Percentiles rank a stretch among this genome's conserved stretches.
Conservation (phyloP, 2,888 invertebrate genomes). For the Cephonodes hylas region DNA sequence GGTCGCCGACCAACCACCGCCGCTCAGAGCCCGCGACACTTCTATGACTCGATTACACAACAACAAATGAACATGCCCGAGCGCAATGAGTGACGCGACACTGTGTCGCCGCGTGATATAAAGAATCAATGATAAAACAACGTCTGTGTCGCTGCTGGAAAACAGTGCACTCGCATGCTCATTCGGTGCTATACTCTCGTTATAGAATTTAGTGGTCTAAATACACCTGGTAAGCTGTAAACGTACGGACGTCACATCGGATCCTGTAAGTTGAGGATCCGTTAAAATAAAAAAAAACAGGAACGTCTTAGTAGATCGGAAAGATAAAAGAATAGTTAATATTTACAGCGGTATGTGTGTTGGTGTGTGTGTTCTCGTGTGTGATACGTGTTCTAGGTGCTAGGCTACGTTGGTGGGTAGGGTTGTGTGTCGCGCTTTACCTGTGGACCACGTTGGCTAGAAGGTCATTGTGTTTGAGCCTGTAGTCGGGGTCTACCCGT, state of each 20-base stretch:
- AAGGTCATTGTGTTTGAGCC: constrained; percentile 95
- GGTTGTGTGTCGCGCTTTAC: constrained; percentile 69
- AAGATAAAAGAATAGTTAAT: constrained; percentile 41
- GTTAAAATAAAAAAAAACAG: constrained; percentile 9
- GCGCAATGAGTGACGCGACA: constrained; percentile 33
- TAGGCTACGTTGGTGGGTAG: background rate
- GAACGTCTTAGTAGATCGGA: constrained; percentile 21
- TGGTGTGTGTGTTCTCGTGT: constrained; percentile 24
- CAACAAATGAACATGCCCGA: constrained; percentile 76
- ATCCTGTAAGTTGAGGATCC: background rate
- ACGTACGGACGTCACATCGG: constrained; percentile 42
- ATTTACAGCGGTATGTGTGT: constrained; percentile 42
- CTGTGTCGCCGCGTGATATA: constrained; percentile 13
- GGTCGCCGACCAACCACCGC: background rate
- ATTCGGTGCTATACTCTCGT: constrained; percentile 57
- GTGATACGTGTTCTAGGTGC: constrained; percentile 29
- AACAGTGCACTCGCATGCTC: constrained; percentile 70
- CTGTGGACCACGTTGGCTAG: constrained; percentile 97
- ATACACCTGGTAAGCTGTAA: constrained; percentile 50
- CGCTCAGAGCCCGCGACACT: constrained; percentile 56
- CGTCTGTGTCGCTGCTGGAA: constrained; percentile 24
- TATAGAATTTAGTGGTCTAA: constrained; percentile 48
- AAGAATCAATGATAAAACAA: constrained; percentile 2
- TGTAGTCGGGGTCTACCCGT: constrained; percentile 93
- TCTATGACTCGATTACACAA: constrained; percentile 59